Evolutionary conservation across 53 echinoderm and acorn worm genomes (phyloP), one percentile per base, ranked within the genome.

Genomic region (Zoroaster sp.): DNA sequence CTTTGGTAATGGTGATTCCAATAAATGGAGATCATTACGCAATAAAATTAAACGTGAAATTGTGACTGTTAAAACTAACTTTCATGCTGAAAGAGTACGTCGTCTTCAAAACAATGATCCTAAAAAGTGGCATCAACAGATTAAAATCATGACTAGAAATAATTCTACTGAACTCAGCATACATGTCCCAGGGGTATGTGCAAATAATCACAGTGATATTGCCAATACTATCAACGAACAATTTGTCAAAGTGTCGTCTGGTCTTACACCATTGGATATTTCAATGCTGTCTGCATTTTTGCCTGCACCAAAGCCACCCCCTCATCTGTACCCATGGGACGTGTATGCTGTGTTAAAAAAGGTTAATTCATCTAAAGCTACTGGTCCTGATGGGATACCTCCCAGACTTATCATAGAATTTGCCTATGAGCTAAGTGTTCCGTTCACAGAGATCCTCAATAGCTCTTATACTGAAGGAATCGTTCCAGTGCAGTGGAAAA

Each of bases 331-430:
- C 49, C 85, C 85, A 71, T 70, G 85, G 85, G 70, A 85, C 32
- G 85, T 85, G 71, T 52, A 77, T 53, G 54, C 21, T 17, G 77
- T 52, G 54, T 54, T 77, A n/a, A 77, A 71, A 69, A 85, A 46
- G 37, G 71, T 85, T 47, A 85, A 85, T 33, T 31, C 86, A 42
- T 82, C 40, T 21, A 67, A 82, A 82, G 83, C 67, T 21, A 41
- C 72, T 70, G 70, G 86, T 69, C 86, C 86, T 20, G 86, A 85
- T 85, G 86, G 46, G 66, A 83, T 83, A 40, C 42, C 69, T 40
- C 67, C 83, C 41, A 33, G 72, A 72, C 72, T 72, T 72, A 37
- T 85, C 86, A 85, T 69, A 85, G 86, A 85, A 85, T 70, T 85
- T 85, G 86, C 72, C 44, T 85, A 85, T 41, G n/a, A n/a, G n/a